A percentile compares a stretch with the other conserved stretches of the same genome.
phyloP scores from a whole-genome alignment of 92 coral and sea anemone species.

The Porites cylindrica region DNA sequence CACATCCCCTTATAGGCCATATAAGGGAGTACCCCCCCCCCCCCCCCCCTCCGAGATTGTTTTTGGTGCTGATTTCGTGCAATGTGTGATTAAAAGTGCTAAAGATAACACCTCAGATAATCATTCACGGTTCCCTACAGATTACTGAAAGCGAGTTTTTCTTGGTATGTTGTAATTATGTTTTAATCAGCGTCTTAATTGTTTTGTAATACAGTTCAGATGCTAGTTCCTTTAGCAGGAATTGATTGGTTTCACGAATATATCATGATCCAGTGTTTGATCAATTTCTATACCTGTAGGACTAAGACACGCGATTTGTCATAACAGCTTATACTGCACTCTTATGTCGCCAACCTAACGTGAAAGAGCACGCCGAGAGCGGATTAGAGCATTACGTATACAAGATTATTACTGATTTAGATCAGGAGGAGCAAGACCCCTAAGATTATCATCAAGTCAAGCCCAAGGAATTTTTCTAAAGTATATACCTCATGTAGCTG shows the following conservation, averaged over 20 bases:
- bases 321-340: not conserved
- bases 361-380: too few relatives aligned
- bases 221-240: not conserved
- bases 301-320: not conserved
- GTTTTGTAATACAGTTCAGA: not conserved
- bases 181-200: constrained; percentile 1
- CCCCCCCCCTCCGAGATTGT: too few relatives aligned
- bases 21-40: too few relatives aligned
- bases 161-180: constrained; percentile 12
- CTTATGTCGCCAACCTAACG: too few relatives aligned
- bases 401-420: too few relatives aligned
- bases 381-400: too few relatives aligned
- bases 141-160: constrained; percentile 3
- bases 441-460: not conserved
- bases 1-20: too few relatives aligned
- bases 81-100: too few relatives aligned
- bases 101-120: not conserved
- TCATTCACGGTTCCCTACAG: not conserved
- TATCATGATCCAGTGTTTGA: not conserved
- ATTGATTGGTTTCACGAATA: not conserved
- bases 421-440: too few relatives aligned
- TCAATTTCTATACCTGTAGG: not conserved
- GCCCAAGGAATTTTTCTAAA: not conserved
- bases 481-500: not conserved
- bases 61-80: too few relatives aligned